These are phyloP conservation scores for Lottia gigantea DNA, from an alignment of 2,888 invertebrate species.

Conservation along the genomic window DNA sequence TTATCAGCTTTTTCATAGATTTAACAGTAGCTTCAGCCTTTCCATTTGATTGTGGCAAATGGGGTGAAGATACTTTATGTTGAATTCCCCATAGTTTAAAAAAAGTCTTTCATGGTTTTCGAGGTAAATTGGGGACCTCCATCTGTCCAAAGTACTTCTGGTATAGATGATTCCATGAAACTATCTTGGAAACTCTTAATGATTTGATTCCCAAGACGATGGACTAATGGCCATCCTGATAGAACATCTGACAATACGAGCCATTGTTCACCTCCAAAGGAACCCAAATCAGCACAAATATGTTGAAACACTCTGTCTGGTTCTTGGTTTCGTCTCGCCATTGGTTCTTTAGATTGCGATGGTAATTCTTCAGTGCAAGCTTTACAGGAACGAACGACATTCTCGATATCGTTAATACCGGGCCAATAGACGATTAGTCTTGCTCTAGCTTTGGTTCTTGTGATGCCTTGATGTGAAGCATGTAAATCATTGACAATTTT, in stretches of 20 bases:
- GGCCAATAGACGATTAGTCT: neutral
- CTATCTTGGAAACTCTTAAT: neutral
- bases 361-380: neutral
- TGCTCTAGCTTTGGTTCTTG: neutral
- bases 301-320: neutral
- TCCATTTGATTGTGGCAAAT: neutral
- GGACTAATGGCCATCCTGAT: neutral
- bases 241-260: neutral
- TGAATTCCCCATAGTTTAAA: neutral
- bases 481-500: neutral
- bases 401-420: neutral
- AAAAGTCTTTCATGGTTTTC: neutral
- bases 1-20: neutral
- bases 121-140: neutral
- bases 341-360: neutral
- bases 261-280: neutral
- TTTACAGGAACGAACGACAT: conserved; percentile 1
- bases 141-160: neutral
- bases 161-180: neutral
- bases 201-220: neutral
- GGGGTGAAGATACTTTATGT: neutral
- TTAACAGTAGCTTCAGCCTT: neutral
- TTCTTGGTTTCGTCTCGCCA: neutral
- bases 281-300: neutral
- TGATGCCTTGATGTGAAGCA: neutral